phyloP scores from a whole-genome alignment of 1,140 invertebrate species.

The Protaetia brevitarsis region DNA sequence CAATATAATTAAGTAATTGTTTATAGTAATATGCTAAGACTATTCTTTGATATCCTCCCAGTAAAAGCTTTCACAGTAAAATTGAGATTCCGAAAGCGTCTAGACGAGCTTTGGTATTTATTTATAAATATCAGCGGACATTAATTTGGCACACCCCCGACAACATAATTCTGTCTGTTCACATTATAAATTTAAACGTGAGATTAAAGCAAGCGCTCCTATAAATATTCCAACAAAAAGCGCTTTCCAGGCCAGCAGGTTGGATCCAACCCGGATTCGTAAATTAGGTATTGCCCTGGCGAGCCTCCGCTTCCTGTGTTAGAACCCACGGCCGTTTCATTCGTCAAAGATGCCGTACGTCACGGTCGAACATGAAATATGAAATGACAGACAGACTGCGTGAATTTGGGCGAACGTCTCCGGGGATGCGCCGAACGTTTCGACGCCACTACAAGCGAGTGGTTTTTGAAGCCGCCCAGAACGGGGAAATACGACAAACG shows the following conservation, averaged over 20 bases:
- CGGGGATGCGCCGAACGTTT: background rate
- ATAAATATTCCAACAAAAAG: background rate
- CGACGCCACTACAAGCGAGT: no score
- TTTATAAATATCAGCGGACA: background rate
- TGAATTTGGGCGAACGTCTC: background rate
- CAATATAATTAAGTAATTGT: no score
- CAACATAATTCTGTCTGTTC: background rate
- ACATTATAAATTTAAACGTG: background rate
- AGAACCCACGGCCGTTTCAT: background rate
- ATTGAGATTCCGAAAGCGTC: no score
- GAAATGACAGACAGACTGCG: background rate
- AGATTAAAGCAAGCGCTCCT: slow-evolving; percentile 2
- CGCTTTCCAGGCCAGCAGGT: no score
- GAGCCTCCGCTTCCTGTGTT: background rate
- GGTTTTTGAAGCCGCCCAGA: no score
- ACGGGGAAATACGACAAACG: no score
- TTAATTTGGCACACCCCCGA: background rate
- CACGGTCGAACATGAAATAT: background rate
- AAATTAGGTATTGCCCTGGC: background rate
- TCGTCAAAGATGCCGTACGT: background rate
- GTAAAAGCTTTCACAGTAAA: no score
- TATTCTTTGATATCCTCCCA: no score
- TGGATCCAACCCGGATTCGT: background rate
- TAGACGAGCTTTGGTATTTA: background rate
- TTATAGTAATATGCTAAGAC: no score